A percentile compares a stretch with the other conserved stretches of the same genome.
Evolutionary conservation across 2,888 invertebrate genomes (phyloP).

Genomic region (Epinotia bilunana): DNA sequence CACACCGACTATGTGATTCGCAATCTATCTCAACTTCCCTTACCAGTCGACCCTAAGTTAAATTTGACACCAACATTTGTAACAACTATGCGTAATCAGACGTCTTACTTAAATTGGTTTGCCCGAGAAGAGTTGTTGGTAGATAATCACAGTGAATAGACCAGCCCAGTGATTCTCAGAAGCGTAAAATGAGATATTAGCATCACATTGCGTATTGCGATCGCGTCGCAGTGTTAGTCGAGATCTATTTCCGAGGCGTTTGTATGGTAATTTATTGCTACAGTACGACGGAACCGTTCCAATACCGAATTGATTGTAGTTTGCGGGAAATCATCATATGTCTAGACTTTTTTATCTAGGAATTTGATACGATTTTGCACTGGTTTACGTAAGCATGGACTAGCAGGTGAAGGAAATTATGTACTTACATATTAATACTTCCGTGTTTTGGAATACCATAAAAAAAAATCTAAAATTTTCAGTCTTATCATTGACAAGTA

Average conservation of each 20-base stretch:
- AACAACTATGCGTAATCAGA: background rate
- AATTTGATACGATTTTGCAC: no score
- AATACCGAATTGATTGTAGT: conserved; percentile 22
- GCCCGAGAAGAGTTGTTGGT: background rate
- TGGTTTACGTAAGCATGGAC: background rate
- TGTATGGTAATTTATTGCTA: conserved; percentile 48
- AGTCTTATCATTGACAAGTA: no score
- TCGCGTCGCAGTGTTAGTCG: conserved; percentile 42
- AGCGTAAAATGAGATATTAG: conserved; percentile 56
- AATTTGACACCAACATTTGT: no score
- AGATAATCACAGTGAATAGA: background rate
- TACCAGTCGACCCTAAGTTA: no score
- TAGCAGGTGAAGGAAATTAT: no score
- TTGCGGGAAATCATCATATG: conserved; percentile 12
- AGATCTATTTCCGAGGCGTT: conserved; percentile 50
- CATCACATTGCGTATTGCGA: conserved; percentile 54
- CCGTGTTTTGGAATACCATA: no score
- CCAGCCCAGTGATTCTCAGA: conserved; percentile 45
- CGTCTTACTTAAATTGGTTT: background rate
- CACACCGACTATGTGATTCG: background rate
- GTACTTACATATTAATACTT: no score
- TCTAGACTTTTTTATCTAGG: background rate
- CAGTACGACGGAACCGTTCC: conserved; percentile 29
- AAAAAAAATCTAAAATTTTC: no score
- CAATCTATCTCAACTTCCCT: no score